Evolutionary conservation across 2,797 vertebrate genomes (phyloP), one percentile per base, ranked within the genome.

Genomic region (Peromyscus aztecus): DNA sequence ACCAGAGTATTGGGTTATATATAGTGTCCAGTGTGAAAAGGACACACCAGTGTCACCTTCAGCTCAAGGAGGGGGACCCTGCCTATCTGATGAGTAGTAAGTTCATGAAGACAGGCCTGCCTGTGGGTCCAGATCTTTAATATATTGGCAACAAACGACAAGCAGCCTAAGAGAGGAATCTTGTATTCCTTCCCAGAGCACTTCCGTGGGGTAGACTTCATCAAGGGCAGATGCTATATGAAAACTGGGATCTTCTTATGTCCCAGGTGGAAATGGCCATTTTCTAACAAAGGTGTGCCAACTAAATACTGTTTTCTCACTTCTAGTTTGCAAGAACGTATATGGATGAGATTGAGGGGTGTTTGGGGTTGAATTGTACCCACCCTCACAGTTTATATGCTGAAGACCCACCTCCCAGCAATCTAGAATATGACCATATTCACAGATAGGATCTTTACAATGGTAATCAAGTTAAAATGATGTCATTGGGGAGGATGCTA

Each of bases 1-100:
- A 0, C 0, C 73, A 37, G 29, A 1, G 29, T 1, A 49, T 0
- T 0, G 8, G 57, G 46, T 31, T 61, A 77, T 67, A 2, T 2
- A 0, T 0, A 76, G 81, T 24, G 77, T 83, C 52, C 78, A 73
- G 27, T 57, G 75, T 90, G 55, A 63, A 3, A 46, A 43, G 94
- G 92, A 89, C 24, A 19, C 61, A 49, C 46, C 40, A 52, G 3
- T 57, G 5, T 46, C 0, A 1, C 40, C 43, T 17, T 24, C 84
- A 52, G 84, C 31, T 10, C 63, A 52, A 34, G 16, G 37, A 19
- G n/a, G 73, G 67, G 40, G 31, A 75, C 37, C 75, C 88, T 67
- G 31, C 43, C n/a, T 13, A 2, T 5, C 5, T 24, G 67, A 21
- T 96, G 91, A 97, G 91, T 95, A 96, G 97, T 86, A 27, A 1